Evolutionary conservation across 30 jellyfish, hydroid and myxozoan species (phyloP), one percentile per base, ranked within the genome.

Genomic region (Chironex yamaguchii): DNA sequence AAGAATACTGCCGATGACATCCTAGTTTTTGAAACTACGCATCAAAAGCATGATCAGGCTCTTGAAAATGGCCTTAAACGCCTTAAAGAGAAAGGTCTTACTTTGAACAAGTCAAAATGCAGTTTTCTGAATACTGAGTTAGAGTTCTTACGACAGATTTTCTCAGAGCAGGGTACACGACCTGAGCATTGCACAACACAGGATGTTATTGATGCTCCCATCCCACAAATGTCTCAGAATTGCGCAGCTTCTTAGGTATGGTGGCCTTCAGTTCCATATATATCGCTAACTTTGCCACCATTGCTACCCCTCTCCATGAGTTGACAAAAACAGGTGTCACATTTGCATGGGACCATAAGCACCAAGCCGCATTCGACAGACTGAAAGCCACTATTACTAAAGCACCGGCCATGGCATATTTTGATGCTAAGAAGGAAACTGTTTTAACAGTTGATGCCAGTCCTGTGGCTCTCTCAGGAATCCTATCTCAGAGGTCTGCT

Each of bases 231-330:
- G 79, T 29, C 14, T 1, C 26, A 27, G 76, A 79, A 58, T 30
- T 79, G 65, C 28, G 76, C 31, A 53, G 72, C 69, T 62, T 79
- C 35, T 22, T 79, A 9, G 24, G 88, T 29, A 36, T 81, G 76
- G 74, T 32, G 30, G 48, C 26, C 58, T 81, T 36, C 54, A 62
- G 58, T 34, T 31, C 85, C 22, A 42, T 42, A 6, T 81, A 11
- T 85, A 81, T 81, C 74, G 34, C 64, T 22, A 49, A 81, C 71
- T 62, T 81, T 36, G 91, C 91, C 36, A 81, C 84, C 25, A 64
- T 63, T 34, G 36, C 91, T 21, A 53, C 66, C 36, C 64, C 78
- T 13, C 79, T 63, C 14, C 84, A 62, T 36, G 51, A 81, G 20
- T 42, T 81, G 25, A 62, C 73, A 58, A 24, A 26, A 26, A n/a